Evolutionary conservation across 1,140 invertebrate genomes (phyloP), one percentile per base, ranked within the genome.

Genomic region (Tachypleus tridentatus): DNA sequence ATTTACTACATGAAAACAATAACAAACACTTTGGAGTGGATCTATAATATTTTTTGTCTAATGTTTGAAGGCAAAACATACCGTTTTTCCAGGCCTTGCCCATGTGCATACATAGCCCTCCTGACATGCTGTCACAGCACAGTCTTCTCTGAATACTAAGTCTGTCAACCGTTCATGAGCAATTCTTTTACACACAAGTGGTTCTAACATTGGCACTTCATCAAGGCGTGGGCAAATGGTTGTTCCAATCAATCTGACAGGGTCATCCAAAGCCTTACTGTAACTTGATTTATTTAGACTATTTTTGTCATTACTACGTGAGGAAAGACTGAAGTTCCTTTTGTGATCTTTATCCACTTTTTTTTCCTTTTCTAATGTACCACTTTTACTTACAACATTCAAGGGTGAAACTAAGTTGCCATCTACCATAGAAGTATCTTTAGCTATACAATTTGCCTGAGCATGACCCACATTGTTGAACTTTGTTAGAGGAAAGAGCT

Each of bases 31-130:
- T 29, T 29, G 29, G 29, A 29, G 29, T 29, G 2, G 29, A 29
- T 29, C 29, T 29, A 29, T 29, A 29, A 29, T 29, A 29, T 29
- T 29, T 29, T 29, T 29, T 29, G 0, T 29, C 29, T 29, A 29
- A 29, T 29, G 29, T 29, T 29, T 29, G 29, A 29, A 29, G 29
- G 29, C 29, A 29, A 29, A 60, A 68, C 67, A 65, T 65, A 68
- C 67, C 58, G 61, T 62, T 71, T 69, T 73, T 54, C 87, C 86
- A 67, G 97, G 96, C 70, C 96, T 80, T 67, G 92, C 92, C 95
- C 95, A 99, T 60, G 94, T 98, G 78, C 93, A 95, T 53, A 99
- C 89, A 76, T 91, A 91, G 70, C 96, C 97, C 81, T 99, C 96
- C 76, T 98, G 95, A 80, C 95, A 98, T 64, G 95, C 93, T 62